phyloP scores from a whole-genome alignment of 2,797 vertebrate genomes.

The Halcyon chelicuti region DNA sequence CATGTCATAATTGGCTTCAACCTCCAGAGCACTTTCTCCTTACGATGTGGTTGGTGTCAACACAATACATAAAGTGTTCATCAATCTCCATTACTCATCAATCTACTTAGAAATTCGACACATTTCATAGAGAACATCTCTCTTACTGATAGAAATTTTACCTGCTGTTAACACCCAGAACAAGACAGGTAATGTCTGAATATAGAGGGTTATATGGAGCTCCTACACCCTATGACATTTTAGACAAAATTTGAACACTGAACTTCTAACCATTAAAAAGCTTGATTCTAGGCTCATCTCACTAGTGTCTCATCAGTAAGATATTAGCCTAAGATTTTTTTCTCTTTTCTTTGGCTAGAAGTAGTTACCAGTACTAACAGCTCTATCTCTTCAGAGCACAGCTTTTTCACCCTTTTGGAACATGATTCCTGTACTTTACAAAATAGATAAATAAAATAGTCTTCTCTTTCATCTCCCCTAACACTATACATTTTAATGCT shows the following conservation, averaged over 20 bases:
- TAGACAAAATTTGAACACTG: not conserved
- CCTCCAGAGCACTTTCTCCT: not conserved
- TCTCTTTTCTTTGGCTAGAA: not conserved
- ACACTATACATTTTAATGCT: not conserved
- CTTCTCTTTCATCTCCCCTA: not conserved
- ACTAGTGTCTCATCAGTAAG: constrained; percentile 37
- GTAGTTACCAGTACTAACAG: not conserved
- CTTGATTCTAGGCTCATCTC: constrained; percentile 6
- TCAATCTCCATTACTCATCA: not conserved
- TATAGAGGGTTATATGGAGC: not conserved
- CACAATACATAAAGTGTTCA: not conserved
- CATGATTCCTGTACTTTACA: not conserved
- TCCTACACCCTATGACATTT: not conserved
- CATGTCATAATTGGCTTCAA: not conserved
- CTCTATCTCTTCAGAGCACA: not conserved
- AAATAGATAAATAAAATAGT: not conserved
- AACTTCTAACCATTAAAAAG: not conserved
- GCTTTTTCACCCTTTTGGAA: not conserved
- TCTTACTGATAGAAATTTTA: not conserved
- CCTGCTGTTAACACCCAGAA: not conserved
- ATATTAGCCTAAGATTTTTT: not conserved
- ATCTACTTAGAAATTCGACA: not conserved
- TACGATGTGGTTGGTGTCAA: not conserved
- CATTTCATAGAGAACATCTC: not conserved
- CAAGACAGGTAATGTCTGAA: not conserved